Conservation (phyloP, 53 echinoderm and acorn worm species). For the Hippasteria phrygiana region DNA sequence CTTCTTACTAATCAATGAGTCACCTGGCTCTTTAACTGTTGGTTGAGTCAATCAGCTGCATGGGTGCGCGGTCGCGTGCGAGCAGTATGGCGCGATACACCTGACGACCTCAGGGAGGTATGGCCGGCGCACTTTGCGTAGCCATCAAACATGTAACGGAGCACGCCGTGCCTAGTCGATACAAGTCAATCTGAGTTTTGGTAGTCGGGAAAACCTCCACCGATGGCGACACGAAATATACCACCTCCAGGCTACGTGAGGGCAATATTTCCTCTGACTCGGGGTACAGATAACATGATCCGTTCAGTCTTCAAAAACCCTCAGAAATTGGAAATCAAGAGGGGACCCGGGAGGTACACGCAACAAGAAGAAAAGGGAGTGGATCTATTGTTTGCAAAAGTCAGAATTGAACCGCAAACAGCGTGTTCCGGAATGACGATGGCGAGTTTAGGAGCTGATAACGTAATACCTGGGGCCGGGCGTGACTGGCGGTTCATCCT, state of each 20-base stretch:
- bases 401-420: background rate
- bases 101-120: constrained; percentile 24
- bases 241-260: background rate
- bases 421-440: constrained; percentile 24
- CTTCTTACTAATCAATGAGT: background rate
- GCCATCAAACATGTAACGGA: constrained; percentile 25
- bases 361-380: background rate
- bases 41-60: background rate
- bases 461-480: background rate
- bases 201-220: background rate
- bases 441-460: constrained; percentile 29
- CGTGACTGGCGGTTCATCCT: constrained; percentile 23
- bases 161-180: constrained; percentile 28
- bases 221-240: constrained; percentile 7
- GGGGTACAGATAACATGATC: background rate
- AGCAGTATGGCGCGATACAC: background rate
- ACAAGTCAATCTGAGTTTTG: background rate
- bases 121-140: constrained; percentile 10
- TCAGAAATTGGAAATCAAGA: constrained; percentile 18
- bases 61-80: background rate
- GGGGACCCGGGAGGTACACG: background rate
- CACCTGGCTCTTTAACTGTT: constrained; percentile 14
- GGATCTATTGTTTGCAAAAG: background rate
- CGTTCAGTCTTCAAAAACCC: background rate
- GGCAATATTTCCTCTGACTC: background rate